A percentile compares a stretch with the other conserved stretches of the same genome.
Evolutionary conservation across 2,888 invertebrate genomes (phyloP).

Genomic region (Myopa testacea): DNA sequence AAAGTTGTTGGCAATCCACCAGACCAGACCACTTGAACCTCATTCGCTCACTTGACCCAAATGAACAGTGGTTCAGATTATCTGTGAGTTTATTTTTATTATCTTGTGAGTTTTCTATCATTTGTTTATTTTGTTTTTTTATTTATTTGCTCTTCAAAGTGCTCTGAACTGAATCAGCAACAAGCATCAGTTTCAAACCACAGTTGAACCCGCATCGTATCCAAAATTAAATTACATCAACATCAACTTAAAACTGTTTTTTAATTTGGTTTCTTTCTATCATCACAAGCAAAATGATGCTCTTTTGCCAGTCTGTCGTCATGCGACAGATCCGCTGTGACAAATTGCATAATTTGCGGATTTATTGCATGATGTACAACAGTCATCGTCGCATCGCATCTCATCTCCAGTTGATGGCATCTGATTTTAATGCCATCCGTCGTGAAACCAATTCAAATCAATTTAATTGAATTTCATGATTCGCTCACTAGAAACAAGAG

Average conservation of each 20-base stretch:
- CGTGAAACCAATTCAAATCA: conserved; percentile 22
- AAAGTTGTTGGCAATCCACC: neutral
- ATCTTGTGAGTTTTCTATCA: no score
- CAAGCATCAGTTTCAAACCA: conserved; percentile 5
- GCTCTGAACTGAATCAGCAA: neutral
- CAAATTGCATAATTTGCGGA: conserved; percentile 34
- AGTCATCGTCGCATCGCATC: neutral
- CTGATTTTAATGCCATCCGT: conserved; percentile 23
- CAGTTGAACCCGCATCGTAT: conserved; percentile 26
- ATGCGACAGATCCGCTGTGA: conserved; percentile 8
- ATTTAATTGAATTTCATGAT: conserved; percentile 30
- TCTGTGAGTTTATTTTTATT: no score
- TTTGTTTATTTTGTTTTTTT: neutral
- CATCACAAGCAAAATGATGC: conserved; percentile 5
- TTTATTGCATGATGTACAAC: conserved; percentile 3
- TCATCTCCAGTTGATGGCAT: neutral
- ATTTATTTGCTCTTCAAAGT: neutral
- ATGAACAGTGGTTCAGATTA: neutral
- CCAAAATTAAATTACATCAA: conserved; percentile 8
- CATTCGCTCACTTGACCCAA: conserved; percentile 20
- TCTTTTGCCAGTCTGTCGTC: conserved; percentile 28
- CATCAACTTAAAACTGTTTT: conserved; percentile 9
- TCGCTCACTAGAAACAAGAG: conserved; percentile 24
- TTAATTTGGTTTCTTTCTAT: neutral
- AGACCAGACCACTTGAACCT: conserved; percentile 26